These are phyloP conservation scores for Enteromius mattozi DNA, from an alignment of 2,797 vertebrate genomes.

Conservation along the genomic window DNA sequence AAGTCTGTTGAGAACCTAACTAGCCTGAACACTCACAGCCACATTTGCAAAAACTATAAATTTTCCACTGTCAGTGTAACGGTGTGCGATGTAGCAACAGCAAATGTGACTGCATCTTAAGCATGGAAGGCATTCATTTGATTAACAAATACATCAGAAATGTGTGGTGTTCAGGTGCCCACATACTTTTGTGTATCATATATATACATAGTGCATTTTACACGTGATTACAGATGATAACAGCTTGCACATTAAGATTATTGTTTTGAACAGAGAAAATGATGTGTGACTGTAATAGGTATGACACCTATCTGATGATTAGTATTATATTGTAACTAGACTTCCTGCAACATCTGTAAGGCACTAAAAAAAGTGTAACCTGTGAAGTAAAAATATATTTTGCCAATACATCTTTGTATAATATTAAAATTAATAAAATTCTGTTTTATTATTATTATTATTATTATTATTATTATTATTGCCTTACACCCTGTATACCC, in stretches of 20 bases:
- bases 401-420: background rate
- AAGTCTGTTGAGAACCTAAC: background rate
- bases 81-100: background rate
- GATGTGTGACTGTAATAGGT: constrained; percentile 76
- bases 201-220: background rate
- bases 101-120: background rate
- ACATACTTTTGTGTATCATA: too few species aligned
- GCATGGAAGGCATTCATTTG: background rate
- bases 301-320: background rate
- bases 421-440: too few species aligned
- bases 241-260: constrained; percentile 81
- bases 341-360: background rate
- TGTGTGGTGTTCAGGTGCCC: background rate
- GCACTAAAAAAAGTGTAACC: background rate
- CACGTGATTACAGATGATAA: constrained; percentile 75
- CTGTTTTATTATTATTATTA: too few species aligned
- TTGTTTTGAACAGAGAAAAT: constrained; percentile 80
- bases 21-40: background rate
- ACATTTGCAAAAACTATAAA: background rate
- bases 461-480: background rate
- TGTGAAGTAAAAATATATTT: background rate
- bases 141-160: background rate
- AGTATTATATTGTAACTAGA: background rate
- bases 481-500: background rate
- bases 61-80: background rate